Percentiles rank a stretch among this genome's conserved stretches.
phyloP scores from a whole-genome alignment of 2,888 invertebrate species.

The Phaedon cochleariae region DNA sequence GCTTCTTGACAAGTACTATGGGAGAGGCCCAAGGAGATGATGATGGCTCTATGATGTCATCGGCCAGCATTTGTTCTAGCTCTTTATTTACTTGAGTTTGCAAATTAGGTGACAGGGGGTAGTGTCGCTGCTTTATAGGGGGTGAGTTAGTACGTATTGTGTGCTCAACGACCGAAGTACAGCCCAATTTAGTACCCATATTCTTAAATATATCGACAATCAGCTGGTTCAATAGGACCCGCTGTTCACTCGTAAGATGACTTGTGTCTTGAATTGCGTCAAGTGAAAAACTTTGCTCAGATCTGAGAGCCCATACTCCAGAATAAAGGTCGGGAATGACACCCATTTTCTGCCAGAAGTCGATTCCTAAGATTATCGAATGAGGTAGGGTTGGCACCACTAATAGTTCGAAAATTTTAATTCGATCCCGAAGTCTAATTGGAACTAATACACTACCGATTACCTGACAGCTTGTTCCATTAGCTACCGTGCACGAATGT shows the following conservation, averaged over 20 bases:
- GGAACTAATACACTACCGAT: slow-evolving; percentile 17
- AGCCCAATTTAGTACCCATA: slow-evolving; percentile 18
- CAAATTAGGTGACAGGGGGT: slow-evolving; percentile 26
- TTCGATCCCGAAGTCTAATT: slow-evolving; percentile 9
- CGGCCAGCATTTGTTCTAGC: slow-evolving; percentile 40
- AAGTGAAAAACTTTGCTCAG: background rate
- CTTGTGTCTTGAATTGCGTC: background rate
- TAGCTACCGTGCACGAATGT: background rate
- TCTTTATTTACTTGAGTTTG: slow-evolving; percentile 32
- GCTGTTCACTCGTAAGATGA: slow-evolving; percentile 3
- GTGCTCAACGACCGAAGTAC: slow-evolving; percentile 29
- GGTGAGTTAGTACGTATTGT: slow-evolving; percentile 19
- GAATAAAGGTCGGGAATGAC: slow-evolving; percentile 22
- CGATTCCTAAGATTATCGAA: slow-evolving; percentile 19
- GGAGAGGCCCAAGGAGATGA: slow-evolving; percentile 49
- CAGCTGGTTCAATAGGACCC: background rate
- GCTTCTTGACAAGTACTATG: slow-evolving; percentile 49
- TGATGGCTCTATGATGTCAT: slow-evolving; percentile 43
- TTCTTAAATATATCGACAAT: slow-evolving; percentile 24
- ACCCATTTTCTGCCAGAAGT: slow-evolving; percentile 28
- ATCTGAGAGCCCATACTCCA: slow-evolving; percentile 13
- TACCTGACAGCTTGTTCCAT: slow-evolving; percentile 1
- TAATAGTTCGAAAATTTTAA: slow-evolving; percentile 18
- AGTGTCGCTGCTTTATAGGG: slow-evolving; percentile 35
- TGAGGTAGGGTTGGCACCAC: slow-evolving; percentile 25